Evolutionary conservation across 2,797 vertebrate genomes (phyloP).

Genomic region (Vipera ursinii): DNA sequence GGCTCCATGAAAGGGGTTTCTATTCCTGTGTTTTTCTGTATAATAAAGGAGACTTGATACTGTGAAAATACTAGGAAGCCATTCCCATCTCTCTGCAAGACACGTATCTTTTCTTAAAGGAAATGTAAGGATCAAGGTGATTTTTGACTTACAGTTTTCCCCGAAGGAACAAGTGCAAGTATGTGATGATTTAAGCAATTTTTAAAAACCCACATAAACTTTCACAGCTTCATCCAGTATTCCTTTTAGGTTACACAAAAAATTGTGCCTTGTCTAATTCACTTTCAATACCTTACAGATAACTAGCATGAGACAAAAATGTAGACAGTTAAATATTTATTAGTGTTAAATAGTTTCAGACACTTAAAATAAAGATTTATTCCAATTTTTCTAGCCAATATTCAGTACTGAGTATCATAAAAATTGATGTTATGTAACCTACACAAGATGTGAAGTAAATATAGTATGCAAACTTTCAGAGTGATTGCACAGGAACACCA

Average conservation of each 20-base stretch:
- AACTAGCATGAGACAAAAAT: constrained; percentile 27
- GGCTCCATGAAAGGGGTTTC: neutral
- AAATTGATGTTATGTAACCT: constrained; percentile 62
- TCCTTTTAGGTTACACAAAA: neutral
- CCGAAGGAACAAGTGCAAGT: neutral
- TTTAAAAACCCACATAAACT: neutral
- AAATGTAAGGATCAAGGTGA: neutral
- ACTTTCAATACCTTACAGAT: neutral
- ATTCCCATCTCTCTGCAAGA: neutral
- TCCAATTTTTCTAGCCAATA: constrained; percentile 40
- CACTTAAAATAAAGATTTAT: constrained; percentile 39
- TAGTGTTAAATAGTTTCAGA: constrained; percentile 59
- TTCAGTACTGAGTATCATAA: constrained; percentile 56
- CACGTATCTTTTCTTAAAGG: neutral
- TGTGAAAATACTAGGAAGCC: neutral
- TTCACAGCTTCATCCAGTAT: neutral
- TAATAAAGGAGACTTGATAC: neutral
- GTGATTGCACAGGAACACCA: constrained; percentile 35
- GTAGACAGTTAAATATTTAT: constrained; percentile 47
- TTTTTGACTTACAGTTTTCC: neutral
- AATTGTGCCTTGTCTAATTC: neutral
- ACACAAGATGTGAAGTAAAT: constrained; percentile 54
- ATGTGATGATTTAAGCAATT: neutral
- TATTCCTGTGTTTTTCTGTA: neutral
- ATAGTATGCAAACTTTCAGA: constrained; percentile 61